Conservation (phyloP, 1,140 invertebrate genomes). For the Paramacrobiotus metropolitanus region DNA sequence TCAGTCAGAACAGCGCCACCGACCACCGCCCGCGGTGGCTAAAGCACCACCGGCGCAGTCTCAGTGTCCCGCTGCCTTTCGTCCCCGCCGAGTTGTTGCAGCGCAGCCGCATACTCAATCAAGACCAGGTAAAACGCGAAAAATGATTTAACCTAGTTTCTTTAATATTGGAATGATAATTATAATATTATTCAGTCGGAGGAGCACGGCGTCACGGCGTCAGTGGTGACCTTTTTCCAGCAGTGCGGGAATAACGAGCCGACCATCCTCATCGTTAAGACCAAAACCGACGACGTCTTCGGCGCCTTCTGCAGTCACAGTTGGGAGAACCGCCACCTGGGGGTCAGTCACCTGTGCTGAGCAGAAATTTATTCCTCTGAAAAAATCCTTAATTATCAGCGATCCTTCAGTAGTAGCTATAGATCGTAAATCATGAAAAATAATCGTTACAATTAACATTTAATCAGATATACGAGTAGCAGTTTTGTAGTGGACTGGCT, state of each 20-base stretch:
- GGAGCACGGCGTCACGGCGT: conserved; percentile 84
- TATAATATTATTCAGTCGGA: no score
- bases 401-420: no score
- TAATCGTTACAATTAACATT: no score
- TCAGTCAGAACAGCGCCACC: no score
- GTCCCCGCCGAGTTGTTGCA: not conserved
- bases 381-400: no score
- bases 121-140: conserved; percentile 2
- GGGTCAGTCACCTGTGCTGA: conserved; percentile 20
- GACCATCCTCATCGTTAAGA: conserved; percentile 75
- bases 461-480: no score
- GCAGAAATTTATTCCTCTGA: no score
- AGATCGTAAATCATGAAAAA: no score
- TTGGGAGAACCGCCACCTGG: conserved; percentile 49
- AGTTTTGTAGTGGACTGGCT: no score
- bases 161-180: no score
- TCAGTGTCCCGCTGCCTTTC: not conserved
- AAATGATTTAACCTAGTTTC: no score
- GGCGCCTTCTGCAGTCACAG: conserved; percentile 74
- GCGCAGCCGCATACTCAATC: not conserved
- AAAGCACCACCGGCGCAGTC: not conserved
- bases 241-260: conserved; percentile 78
- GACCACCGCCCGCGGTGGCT: no score
- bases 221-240: conserved; percentile 73
- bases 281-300: conserved; percentile 78